These are phyloP conservation scores for Pachypeltis micranthus DNA, from an alignment of 1,140 invertebrate genomes.

Conservation along the genomic window DNA sequence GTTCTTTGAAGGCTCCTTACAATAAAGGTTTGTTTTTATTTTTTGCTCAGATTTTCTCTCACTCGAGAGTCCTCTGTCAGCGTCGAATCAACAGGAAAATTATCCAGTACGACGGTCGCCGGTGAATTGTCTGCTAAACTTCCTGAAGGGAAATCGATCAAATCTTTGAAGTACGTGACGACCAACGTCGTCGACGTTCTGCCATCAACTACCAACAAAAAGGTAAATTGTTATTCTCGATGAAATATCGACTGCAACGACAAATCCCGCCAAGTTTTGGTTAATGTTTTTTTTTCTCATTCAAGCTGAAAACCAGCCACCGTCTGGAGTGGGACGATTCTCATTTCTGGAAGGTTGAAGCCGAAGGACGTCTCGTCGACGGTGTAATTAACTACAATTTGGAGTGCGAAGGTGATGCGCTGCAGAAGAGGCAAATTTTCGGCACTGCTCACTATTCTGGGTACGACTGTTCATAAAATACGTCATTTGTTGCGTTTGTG, in stretches of 20 bases:
- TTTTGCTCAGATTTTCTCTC: conserved; percentile 3
- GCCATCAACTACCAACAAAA: background rate
- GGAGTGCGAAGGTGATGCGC: conserved; percentile 14
- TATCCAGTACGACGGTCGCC: conserved; percentile 13
- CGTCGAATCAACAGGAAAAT: conserved; percentile 16
- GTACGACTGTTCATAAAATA: background rate
- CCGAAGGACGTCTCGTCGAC: conserved; percentile 5
- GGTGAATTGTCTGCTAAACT: conserved; percentile 18
- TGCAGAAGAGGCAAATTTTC: conserved; percentile 12
- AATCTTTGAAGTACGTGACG: conserved; percentile 14
- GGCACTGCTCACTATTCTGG: conserved; percentile 9
- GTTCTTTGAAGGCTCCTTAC: no score
- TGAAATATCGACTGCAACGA: no score
- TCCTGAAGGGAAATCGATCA: conserved; percentile 17
- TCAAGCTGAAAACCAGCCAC: background rate
- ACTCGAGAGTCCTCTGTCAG: conserved; percentile 13
- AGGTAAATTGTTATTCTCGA: no score
- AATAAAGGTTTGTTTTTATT: no score
- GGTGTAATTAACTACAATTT: background rate
- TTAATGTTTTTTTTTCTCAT: background rate
- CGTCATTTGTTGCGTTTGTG: background rate
- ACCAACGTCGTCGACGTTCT: conserved; percentile 9
- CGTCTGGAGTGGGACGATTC: conserved; percentile 16
- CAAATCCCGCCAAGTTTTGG: no score
- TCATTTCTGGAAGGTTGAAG: conserved; percentile 18